phyloP scores from a whole-genome alignment of 2,888 invertebrate genomes.

The Dicyrtomina minuta region DNA sequence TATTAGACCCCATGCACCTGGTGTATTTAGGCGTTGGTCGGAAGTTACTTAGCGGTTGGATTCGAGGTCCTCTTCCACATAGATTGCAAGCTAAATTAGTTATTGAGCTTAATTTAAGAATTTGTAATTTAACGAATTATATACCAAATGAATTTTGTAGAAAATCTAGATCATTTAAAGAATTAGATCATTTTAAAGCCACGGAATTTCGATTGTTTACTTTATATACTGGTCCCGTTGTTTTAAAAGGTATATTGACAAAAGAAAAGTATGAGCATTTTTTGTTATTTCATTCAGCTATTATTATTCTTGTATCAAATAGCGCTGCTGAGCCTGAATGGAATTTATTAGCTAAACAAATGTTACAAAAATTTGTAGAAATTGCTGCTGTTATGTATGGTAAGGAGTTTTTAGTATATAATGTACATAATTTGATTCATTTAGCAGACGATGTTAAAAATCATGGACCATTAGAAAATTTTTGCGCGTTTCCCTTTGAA shows the following conservation, averaged over 20 bases:
- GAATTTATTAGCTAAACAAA: neutral
- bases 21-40: conserved; percentile 30
- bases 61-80: neutral
- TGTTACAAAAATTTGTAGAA: neutral
- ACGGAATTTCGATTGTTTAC: conserved; percentile 24
- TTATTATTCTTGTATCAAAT: neutral
- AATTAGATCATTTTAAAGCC: conserved; percentile 17
- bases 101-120: neutral
- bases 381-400: too few species aligned
- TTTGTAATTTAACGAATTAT: neutral
- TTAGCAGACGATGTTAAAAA: too few species aligned
- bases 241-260: conserved; percentile 1
- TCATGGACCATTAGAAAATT: too few species aligned
- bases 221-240: conserved; percentile 13
- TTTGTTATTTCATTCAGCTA: neutral
- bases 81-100: neutral
- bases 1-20: conserved; percentile 30
- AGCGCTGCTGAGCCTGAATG: neutral
- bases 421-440: too few species aligned
- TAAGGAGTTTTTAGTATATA: too few species aligned
- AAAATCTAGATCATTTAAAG: conserved; percentile 5
- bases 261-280: conserved; percentile 1
- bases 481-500: too few species aligned
- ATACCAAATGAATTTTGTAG: conserved; percentile 9
- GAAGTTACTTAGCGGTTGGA: conserved; percentile 8